phyloP scores from a whole-genome alignment of 2,888 invertebrate species.

The Cheilosia urbana region DNA sequence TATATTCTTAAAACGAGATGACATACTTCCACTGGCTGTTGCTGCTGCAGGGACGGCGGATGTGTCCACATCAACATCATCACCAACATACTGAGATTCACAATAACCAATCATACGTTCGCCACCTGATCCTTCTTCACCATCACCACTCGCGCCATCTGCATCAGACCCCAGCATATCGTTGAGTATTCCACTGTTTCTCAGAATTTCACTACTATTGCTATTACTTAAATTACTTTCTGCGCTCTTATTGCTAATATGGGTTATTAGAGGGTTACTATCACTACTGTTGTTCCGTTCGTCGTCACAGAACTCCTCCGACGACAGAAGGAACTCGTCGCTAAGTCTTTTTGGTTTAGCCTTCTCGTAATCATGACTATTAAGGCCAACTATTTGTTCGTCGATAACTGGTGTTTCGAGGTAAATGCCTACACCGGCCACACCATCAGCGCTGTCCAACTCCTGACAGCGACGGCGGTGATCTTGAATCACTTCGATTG shows the following conservation, averaged over 20 bases:
- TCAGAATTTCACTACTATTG: constrained; percentile 62
- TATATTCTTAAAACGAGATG: constrained; percentile 81
- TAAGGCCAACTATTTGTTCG: constrained; percentile 78
- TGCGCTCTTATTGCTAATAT: constrained; percentile 64
- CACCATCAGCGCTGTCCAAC: constrained; percentile 77
- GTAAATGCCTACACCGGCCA: constrained; percentile 81
- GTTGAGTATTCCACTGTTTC: constrained; percentile 59
- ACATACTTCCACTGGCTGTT: constrained; percentile 78
- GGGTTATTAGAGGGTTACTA: constrained; percentile 72
- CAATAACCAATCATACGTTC: constrained; percentile 2
- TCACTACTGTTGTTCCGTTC: constrained; percentile 79
- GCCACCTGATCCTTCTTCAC: neutral
- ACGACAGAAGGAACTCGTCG: constrained; percentile 82
- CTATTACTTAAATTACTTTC: constrained; percentile 56
- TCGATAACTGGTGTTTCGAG: constrained; percentile 83
- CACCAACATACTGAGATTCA: constrained; percentile 61
- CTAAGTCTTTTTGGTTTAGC: constrained; percentile 83
- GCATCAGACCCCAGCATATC: constrained; percentile 45
- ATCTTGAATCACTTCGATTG: constrained; percentile 57
- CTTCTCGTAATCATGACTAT: constrained; percentile 76
- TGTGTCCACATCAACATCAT: constrained; percentile 44
- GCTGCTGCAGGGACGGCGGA: neutral
- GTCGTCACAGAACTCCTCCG: constrained; percentile 79
- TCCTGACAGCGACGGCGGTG: constrained; percentile 47
- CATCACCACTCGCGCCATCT: neutral